Evolutionary conservation across 2,113 vertebrate genomes (phyloP).

Genomic region (Piliocolobus tephrosceles): DNA sequence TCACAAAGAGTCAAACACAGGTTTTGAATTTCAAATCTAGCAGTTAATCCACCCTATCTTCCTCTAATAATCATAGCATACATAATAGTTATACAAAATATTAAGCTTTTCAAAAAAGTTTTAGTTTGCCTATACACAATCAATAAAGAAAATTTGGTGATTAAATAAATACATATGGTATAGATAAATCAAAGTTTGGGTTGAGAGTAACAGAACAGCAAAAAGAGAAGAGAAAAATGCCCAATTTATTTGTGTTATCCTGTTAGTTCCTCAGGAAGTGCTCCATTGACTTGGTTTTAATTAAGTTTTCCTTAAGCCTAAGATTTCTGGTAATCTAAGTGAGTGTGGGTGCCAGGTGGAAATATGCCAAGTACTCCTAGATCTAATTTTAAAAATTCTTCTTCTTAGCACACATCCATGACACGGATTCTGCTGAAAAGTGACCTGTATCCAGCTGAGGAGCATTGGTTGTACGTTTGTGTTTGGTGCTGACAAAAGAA

Average conservation of each 20-base stretch:
- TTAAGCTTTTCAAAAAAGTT: neutral
- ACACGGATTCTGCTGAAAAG: slow-evolving; percentile 43
- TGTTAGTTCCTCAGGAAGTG: slow-evolving; percentile 50
- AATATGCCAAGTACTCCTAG: slow-evolving; percentile 36
- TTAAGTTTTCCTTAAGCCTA: slow-evolving; percentile 57
- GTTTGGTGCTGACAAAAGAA: neutral
- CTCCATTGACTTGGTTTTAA: slow-evolving; percentile 60
- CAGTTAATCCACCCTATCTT: neutral
- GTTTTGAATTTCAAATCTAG: neutral
- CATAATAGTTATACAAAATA: neutral
- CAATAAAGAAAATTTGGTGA: neutral
- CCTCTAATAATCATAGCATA: neutral
- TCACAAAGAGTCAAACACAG: neutral
- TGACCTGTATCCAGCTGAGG: neutral
- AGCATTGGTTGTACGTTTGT: neutral
- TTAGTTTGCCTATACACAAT: neutral
- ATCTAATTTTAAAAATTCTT: slow-evolving; percentile 65
- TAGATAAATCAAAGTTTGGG: neutral
- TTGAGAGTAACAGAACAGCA: neutral
- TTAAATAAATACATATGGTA: neutral
- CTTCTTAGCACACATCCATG: slow-evolving; percentile 33
- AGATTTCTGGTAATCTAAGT: slow-evolving; percentile 23
- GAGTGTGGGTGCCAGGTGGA: neutral
- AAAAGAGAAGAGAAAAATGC: slow-evolving; percentile 18
- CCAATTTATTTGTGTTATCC: slow-evolving; percentile 36